phyloP scores from a whole-genome alignment of 2,113 vertebrate genomes.

The Dolichotis patagonum region DNA sequence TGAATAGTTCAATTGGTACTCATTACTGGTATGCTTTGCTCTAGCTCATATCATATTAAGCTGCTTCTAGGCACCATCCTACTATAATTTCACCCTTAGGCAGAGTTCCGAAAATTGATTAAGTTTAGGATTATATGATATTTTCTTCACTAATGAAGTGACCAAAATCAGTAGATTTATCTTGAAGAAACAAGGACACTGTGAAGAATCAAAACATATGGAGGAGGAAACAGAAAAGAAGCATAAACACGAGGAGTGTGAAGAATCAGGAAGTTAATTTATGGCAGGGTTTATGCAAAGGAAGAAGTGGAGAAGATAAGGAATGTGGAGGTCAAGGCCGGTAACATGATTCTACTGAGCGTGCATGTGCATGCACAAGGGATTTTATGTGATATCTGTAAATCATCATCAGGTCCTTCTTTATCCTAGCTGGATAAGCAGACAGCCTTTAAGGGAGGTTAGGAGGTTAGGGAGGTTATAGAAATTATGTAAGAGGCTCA shows the following conservation, averaged over 20 bases:
- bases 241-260: neutral
- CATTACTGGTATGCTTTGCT: neutral
- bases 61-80: neutral
- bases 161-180: neutral
- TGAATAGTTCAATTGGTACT: neutral
- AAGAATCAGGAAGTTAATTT: neutral
- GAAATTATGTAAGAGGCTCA: neutral
- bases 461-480: neutral
- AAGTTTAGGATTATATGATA: neutral
- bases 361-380: accelerated
- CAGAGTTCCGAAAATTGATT: neutral
- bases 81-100: neutral
- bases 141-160: neutral
- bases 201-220: neutral
- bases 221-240: neutral
- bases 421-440: neutral
- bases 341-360: accelerated
- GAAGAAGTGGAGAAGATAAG: neutral
- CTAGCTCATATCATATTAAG: neutral
- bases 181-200: neutral
- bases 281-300: neutral
- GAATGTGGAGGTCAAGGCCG: neutral
- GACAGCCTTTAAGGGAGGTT: neutral
- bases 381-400: neutral
- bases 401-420: neutral